Conservation (phyloP, 2,797 vertebrate species). For the Peromyscus attwateri region DNA sequence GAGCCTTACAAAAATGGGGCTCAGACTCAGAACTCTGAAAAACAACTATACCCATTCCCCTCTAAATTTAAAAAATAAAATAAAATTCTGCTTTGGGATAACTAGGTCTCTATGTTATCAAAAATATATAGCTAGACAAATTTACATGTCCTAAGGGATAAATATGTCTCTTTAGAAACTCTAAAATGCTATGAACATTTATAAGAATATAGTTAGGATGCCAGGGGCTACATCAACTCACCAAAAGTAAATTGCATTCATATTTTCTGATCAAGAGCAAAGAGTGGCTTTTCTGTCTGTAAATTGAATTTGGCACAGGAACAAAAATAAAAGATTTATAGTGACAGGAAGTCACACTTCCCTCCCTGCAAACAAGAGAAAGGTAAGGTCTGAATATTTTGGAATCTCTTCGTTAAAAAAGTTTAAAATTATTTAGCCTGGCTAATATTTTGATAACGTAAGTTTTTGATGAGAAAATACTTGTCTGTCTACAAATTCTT, state of each 20-base stretch:
- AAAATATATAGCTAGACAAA: conserved; percentile 16
- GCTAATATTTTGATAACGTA: neutral
- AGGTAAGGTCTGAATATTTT: neutral
- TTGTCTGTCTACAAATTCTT: conserved; percentile 5
- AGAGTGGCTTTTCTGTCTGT: conserved; percentile 23
- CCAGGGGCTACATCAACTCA: neutral
- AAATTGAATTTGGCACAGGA: conserved; percentile 5
- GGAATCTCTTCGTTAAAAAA: neutral
- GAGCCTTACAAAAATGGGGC: neutral
- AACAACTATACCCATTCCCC: neutral
- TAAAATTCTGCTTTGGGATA: conserved; percentile 39
- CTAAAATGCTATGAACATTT: neutral
- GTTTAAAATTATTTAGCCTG: neutral
- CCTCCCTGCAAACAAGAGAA: neutral
- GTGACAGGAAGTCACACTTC: neutral
- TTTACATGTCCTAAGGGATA: neutral
- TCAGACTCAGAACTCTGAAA: neutral
- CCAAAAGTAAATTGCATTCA: conserved; percentile 47
- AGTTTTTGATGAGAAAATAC: neutral
- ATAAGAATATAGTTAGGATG: neutral
- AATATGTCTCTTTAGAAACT: neutral
- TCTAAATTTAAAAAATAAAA: conserved; percentile 8
- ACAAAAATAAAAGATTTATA: conserved; percentile 10
- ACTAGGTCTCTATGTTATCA: conserved; percentile 14
- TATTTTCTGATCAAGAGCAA: conserved; percentile 47